Conservation (phyloP, 2,797 vertebrate species). For the Rhodeus uyekii region DNA sequence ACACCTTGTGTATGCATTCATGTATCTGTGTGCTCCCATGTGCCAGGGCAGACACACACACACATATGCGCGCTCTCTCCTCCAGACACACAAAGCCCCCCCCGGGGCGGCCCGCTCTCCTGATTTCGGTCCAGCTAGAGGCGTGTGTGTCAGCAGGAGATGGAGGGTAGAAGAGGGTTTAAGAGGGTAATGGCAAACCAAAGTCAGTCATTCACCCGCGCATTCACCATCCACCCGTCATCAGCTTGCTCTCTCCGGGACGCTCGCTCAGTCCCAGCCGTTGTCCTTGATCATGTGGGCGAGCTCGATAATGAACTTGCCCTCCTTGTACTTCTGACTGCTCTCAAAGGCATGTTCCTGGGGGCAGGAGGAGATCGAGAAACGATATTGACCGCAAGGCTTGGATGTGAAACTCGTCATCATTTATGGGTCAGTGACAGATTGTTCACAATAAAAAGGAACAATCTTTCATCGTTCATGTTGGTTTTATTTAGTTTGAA, state of each 20-base stretch:
- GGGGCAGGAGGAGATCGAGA: constrained; percentile 30
- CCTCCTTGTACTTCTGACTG: constrained; percentile 99
- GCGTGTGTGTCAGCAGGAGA: constrained; percentile 55
- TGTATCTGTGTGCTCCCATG: constrained; percentile 44
- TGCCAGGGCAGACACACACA: constrained; percentile 21
- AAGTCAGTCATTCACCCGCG: constrained; percentile 77
- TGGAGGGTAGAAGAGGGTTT: constrained; percentile 62
- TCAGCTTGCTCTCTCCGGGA: constrained; percentile 25
- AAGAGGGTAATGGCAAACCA: constrained; percentile 79
- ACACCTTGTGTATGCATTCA: constrained; percentile 47
- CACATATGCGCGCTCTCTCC: constrained; percentile 5
- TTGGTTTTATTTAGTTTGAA: not conserved
- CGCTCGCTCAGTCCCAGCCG: constrained; percentile 91
- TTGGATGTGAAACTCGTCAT: constrained; percentile 15
- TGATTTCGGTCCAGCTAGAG: constrained; percentile 1
- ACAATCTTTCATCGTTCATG: not conserved
- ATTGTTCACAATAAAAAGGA: not conserved
- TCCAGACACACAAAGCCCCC: constrained; percentile 33
- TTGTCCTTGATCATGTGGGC: constrained; percentile 99
- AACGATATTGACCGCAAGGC: not conserved
- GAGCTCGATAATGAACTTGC: constrained; percentile 99
- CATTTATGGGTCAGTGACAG: not conserved
- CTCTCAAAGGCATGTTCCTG: constrained; percentile 99
- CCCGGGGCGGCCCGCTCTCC: not conserved
- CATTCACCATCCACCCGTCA: constrained; percentile 47